Base-by-base conservation (phyloP, 2,888 invertebrate species). In the Dicyrtoma fusca region DNA sequence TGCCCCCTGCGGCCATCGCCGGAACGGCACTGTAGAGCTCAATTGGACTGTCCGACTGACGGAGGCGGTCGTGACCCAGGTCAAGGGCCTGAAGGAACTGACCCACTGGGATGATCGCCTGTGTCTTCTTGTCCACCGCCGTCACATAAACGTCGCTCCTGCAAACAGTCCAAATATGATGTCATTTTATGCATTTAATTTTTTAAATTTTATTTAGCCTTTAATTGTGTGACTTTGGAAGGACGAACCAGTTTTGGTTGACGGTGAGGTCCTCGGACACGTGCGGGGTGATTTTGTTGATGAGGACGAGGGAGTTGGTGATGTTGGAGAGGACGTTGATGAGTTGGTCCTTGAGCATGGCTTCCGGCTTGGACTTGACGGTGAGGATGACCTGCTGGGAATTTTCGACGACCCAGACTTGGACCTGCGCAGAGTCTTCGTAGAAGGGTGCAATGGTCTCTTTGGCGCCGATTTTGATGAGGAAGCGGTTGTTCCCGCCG, bases 391-490 rank as follows among this genome's bases (percentile, higher is more conserved):
- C 91, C 64, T 94, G 86, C 76, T 95, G 91, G 0, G 90, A 89
- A 0, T 91, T 90, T 82, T 94, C 92, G 79, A 93, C 94, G 55
- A 96, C 89, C 95, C 95, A 96, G 13, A 95, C 87, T 94, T 91
- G 90, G 74, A 94, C 90, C 85, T 89, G 89, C 0, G 93, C 87
- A 64, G 87, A 88, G 1, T 92, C 90, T 80, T 90, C 90, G 74
- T 93, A 84, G 81, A 91, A 90, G 0, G 95, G 94, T 14, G 89
- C 87, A 1, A 92, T 91, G 1, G 88, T 85, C 83, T 95, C 95
- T 74, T 91, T 90, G 0, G 94, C 95, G 11, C 92, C 88, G 57
- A 95, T 88, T 81, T 93, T 92, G 66, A 95, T 86, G 72, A 92
- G 88, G 82, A 95, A 95, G 61, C 93, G 86, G 82, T 94, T 92